Evolutionary conservation across 2,797 vertebrate genomes (phyloP), one percentile per base, ranked within the genome.

Genomic region (Pagetopsis macropterus): DNA sequence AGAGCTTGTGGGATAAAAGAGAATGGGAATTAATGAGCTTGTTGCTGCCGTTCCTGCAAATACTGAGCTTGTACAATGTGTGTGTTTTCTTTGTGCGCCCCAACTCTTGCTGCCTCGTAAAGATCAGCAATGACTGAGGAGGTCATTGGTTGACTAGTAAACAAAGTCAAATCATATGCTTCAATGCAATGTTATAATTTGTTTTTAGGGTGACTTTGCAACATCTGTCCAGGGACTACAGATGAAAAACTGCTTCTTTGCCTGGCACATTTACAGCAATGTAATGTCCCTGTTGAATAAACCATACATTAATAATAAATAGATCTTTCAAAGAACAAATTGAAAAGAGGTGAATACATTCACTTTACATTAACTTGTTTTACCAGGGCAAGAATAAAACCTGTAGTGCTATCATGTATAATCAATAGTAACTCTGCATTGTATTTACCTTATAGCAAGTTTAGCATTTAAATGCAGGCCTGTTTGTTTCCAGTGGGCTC

Each of bases 1-100:
- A 60, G 54, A 84, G 84, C 74, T 81, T 74, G 51, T 68, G 56
- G 72, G 84, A 90, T 87, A 69, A 92, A 89, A 88, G 82, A 78
- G 84, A 91, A 83, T 61, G 16, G 16, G 76, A 86, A 81, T 80
- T 91, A 91, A 93, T 90, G 86, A 92, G 86, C 66, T 85, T 71
- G 78, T 86, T 90, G 66, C 76, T 80, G 79, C 71, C 68, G 87
- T 81, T 76, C 69, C 72, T 66, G 76, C 72, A 84, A 84, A 85
- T 78, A 79, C 80, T 50, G 19, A 59, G 73, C 57, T 74, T 72
- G 71, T 73, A 71, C 44, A 61, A 65, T 66, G 70, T 54, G 52
- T 49, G 2, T 77, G 76, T 86, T 88, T 83, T 76, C 65, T 79
- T 77, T 58, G 68, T 66, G 75, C 23, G 56, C 17, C 52, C 33